phyloP scores from a whole-genome alignment of 2,888 invertebrate species.

The Drosophila setosimentum region DNA sequence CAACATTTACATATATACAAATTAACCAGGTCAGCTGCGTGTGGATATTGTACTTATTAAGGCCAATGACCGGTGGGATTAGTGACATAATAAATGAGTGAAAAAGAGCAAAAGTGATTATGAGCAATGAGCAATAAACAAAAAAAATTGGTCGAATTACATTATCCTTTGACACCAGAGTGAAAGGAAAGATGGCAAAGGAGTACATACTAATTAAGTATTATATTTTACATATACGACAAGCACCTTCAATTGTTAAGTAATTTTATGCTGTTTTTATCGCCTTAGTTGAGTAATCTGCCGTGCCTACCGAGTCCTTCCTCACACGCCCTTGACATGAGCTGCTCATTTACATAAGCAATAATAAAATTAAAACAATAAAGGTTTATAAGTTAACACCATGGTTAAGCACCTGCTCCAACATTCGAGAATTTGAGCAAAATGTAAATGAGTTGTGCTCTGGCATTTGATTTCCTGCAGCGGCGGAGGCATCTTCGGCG shows the following conservation, averaged over 20 bases:
- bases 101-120: constrained; percentile 24
- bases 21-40: constrained; percentile 32
- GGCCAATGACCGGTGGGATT: constrained; percentile 42
- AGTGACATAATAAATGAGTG: constrained; percentile 8
- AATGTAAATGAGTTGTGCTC: constrained; percentile 59
- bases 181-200: background rate
- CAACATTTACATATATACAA: constrained; percentile 34
- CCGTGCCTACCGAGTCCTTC: constrained; percentile 9
- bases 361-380: constrained; percentile 60
- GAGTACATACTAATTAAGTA: constrained; percentile 28
- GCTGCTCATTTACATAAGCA: constrained; percentile 62
- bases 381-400: constrained; percentile 67
- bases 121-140: constrained; percentile 10
- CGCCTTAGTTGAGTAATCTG: constrained; percentile 28
- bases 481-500: constrained; percentile 20
- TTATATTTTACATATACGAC: constrained; percentile 17
- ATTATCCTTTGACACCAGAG: constrained; percentile 13
- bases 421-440: constrained; percentile 19
- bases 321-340: background rate
- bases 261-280: constrained; percentile 39
- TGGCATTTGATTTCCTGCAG: constrained; percentile 40
- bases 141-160: constrained; percentile 9
- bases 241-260: constrained; percentile 18
- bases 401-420: constrained; percentile 31
- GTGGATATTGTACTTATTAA: constrained; percentile 9